These are phyloP conservation scores for Chiroxiphia lanceolata DNA, from an alignment of 2,797 vertebrate genomes.

Conservation along the genomic window DNA sequence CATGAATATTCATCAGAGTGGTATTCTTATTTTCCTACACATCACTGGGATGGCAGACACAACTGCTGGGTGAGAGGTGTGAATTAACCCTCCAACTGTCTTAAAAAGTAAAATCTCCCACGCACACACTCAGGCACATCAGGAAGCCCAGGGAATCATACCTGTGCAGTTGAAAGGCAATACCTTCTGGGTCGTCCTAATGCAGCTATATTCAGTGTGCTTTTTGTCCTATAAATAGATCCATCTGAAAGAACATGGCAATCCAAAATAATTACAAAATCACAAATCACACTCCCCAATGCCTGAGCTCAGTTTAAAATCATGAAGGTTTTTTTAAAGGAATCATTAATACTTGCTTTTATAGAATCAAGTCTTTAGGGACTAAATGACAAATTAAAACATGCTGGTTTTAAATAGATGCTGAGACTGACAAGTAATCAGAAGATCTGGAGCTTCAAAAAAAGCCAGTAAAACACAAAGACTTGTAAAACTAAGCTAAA, in stretches of 20 bases:
- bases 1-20: slow-evolving; percentile 72
- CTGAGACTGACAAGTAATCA: neutral
- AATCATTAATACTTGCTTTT: neutral
- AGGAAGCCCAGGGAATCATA: neutral
- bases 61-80: slow-evolving; percentile 30
- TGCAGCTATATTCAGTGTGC: neutral
- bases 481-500: neutral
- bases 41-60: neutral
- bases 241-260: neutral
- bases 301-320: neutral
- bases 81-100: slow-evolving; percentile 33
- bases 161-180: neutral
- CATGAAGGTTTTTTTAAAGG: neutral
- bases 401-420: neutral
- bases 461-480: neutral
- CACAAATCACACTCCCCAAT: neutral
- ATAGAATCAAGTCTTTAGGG: neutral
- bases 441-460: neutral
- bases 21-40: slow-evolving; percentile 60
- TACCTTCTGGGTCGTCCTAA: neutral
- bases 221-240: neutral
- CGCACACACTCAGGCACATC: neutral
- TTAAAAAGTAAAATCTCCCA: neutral
- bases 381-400: slow-evolving; percentile 25
- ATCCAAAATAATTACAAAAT: neutral